Conservation (phyloP, 2,113 vertebrate genomes). For the Notarius quadriscutis region DNA sequence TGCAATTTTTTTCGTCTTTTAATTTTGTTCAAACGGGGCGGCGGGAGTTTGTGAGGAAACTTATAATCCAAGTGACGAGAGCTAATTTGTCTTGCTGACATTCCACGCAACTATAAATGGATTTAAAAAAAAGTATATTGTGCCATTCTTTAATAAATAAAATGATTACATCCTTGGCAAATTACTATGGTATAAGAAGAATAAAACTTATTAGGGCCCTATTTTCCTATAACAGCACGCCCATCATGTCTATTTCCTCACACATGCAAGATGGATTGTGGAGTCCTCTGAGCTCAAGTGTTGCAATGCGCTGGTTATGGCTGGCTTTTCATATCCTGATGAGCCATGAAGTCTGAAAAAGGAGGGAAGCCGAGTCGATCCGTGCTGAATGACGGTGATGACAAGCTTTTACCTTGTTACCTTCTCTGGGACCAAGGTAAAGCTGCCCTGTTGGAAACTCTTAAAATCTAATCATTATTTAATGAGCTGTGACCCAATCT, state of each 20-base stretch:
- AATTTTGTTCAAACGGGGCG: no score
- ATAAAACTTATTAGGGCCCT: not conserved
- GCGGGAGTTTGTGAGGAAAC: no score
- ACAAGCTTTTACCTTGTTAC: not conserved
- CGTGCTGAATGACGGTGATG: not conserved
- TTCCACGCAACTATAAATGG: not conserved
- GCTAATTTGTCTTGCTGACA: not conserved
- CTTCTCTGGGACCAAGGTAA: not conserved
- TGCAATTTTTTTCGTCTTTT: no score
- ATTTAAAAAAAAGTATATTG: not conserved
- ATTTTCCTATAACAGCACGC: constrained; percentile 4
- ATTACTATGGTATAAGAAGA: not conserved
- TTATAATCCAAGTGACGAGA: not conserved
- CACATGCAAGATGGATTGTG: not conserved
- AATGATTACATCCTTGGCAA: not conserved
- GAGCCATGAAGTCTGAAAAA: not conserved
- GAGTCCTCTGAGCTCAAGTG: not conserved
- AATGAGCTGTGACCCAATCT: constrained; percentile 1
- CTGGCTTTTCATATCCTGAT: not conserved
- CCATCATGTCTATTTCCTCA: not conserved
- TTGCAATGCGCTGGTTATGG: not conserved
- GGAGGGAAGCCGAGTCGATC: no score
- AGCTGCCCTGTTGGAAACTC: not conserved
- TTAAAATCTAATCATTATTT: not conserved
- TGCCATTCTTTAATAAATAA: not conserved